These are phyloP conservation scores for Drosophila fuyamai DNA, from an alignment of 1,140 invertebrate genomes.

Conservation along the genomic window DNA sequence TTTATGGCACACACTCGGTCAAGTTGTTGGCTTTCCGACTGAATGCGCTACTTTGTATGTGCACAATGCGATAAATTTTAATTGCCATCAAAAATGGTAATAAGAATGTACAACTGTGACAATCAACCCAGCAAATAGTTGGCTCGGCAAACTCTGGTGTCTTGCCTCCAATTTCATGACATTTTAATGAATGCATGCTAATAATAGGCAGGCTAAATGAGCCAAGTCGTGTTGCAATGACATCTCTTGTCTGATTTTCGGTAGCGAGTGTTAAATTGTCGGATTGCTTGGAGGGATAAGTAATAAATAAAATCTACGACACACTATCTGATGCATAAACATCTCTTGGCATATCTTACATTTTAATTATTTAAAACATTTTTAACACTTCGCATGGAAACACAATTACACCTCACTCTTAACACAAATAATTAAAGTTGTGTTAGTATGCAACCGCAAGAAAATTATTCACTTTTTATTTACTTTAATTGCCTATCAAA, in stretches of 20 bases:
- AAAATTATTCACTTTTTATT: no score
- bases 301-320: background rate
- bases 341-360: no score
- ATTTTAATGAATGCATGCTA: constrained; percentile 41
- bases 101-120: constrained; percentile 8
- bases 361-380: no score
- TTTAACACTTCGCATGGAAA: no score
- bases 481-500: no score
- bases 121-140: constrained; percentile 18
- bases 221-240: constrained; percentile 13
- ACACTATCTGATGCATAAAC: background rate
- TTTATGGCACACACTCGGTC: background rate
- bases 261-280: constrained; percentile 1
- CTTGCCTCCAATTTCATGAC: constrained; percentile 35
- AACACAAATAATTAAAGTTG: no score
- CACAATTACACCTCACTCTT: no score
- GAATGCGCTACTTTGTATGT: constrained; percentile 8
- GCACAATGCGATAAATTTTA: constrained; percentile 11
- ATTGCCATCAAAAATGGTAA: constrained; percentile 25
- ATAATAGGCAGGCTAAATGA: constrained; percentile 27
- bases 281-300: background rate
- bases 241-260: constrained; percentile 5
- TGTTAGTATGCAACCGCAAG: no score
- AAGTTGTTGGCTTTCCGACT: background rate
- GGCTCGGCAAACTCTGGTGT: constrained; percentile 6